These are phyloP conservation scores for Phalloptychus januarius DNA, from an alignment of 2,797 vertebrate genomes.

Conservation along the genomic window DNA sequence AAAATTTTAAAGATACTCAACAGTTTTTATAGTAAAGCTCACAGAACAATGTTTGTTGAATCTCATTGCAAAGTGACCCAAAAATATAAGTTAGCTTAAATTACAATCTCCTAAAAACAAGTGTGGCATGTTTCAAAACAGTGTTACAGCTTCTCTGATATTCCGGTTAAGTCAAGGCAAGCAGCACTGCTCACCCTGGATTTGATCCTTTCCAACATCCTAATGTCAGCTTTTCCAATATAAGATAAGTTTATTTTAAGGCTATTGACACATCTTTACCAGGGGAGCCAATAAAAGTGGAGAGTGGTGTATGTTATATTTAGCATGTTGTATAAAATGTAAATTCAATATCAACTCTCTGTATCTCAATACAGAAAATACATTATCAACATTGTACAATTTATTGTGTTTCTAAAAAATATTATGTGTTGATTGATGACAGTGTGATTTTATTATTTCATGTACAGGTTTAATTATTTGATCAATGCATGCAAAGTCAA, in stretches of 20 bases:
- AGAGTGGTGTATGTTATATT: constrained; percentile 29
- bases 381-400: constrained; percentile 37
- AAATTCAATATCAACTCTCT: constrained; percentile 53
- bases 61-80: background rate
- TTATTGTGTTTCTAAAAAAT: constrained; percentile 53
- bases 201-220: background rate
- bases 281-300: background rate
- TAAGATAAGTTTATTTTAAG: background rate
- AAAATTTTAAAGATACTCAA: background rate
- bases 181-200: background rate
- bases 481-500: constrained; percentile 64
- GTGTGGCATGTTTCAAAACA: background rate
- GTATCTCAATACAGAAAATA: constrained; percentile 55
- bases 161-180: background rate
- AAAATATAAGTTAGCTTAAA: background rate
- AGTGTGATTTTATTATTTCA: constrained; percentile 50
- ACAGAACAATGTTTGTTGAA: background rate
- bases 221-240: background rate
- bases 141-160: background rate
- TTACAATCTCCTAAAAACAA: background rate
- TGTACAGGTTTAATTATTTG: constrained; percentile 44
- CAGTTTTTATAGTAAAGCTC: background rate
- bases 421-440: constrained; percentile 34
- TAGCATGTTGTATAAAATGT: constrained; percentile 61
- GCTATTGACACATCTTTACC: background rate